Evolutionary conservation across 2,888 invertebrate species (phyloP).

Genomic region (Sphaerophoria rueppellii): DNA sequence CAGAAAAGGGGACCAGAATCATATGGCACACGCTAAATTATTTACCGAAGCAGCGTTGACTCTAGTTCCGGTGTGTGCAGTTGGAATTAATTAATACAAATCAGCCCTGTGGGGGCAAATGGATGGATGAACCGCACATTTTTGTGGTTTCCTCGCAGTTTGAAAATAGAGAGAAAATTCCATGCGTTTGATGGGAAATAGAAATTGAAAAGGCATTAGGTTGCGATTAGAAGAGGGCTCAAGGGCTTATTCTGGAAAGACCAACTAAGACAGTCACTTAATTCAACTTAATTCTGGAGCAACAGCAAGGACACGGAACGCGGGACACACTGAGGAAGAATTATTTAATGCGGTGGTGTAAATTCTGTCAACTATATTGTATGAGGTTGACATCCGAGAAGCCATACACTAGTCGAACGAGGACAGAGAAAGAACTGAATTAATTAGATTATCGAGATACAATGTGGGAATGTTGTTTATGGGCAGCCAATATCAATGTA

Average conservation of each 20-base stretch:
- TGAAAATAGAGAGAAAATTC: background rate
- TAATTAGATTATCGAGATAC: conserved; percentile 71
- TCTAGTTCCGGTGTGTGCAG: conserved; percentile 19
- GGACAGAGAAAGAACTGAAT: conserved; percentile 42
- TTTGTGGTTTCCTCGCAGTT: conserved; percentile 58
- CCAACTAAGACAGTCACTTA: conserved; percentile 30
- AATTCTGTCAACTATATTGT: conserved; percentile 52
- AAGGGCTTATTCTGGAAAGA: conserved; percentile 5
- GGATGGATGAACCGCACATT: conserved; percentile 43
- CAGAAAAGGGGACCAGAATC: background rate
- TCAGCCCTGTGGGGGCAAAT: conserved; percentile 3
- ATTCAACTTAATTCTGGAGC: conserved; percentile 34
- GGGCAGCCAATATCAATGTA: conserved; percentile 4
- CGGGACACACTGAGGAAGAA: background rate
- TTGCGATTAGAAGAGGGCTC: conserved; percentile 41
- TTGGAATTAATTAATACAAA: conserved; percentile 63
- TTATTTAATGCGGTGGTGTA: conserved; percentile 36
- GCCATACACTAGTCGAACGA: conserved; percentile 45
- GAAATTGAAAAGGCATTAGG: conserved; percentile 45
- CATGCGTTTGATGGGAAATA: conserved; percentile 20
- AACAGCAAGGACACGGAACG: background rate
- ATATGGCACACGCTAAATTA: conserved; percentile 31
- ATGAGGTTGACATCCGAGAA: conserved; percentile 53
- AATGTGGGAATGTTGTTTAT: conserved; percentile 42
- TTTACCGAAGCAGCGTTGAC: conserved; percentile 19